Conservation (phyloP, 2,797 vertebrate genomes). For the Triplophysa bombifrons region DNA sequence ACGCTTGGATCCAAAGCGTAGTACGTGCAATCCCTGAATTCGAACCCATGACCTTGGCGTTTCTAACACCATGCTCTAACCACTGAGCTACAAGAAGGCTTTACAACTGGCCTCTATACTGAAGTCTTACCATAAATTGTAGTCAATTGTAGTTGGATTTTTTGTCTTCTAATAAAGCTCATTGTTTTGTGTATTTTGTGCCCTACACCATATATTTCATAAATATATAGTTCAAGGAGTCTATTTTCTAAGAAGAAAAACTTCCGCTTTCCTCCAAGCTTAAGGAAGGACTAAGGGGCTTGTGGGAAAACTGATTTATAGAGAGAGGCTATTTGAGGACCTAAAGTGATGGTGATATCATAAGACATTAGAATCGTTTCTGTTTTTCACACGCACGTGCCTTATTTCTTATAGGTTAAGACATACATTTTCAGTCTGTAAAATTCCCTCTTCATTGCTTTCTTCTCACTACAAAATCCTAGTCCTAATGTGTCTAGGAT, state of each 20-base stretch:
- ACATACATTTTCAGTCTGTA: not conserved
- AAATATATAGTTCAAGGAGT: conserved; percentile 1
- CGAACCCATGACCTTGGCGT: too few relatives aligned
- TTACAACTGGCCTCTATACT: too few relatives aligned
- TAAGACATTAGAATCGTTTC: conserved; percentile 68
- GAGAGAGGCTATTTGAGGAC: conserved; percentile 66
- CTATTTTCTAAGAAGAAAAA: conserved; percentile 39
- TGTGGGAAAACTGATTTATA: conserved; percentile 57
- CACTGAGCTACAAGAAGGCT: too few relatives aligned
- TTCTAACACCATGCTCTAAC: too few relatives aligned
- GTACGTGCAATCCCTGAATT: too few relatives aligned
- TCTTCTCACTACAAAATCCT: not conserved
- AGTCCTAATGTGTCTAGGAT: not conserved
- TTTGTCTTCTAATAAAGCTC: too few relatives aligned
- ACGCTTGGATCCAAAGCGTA: too few relatives aligned
- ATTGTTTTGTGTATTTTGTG: too few relatives aligned
- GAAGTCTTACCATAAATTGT: too few relatives aligned
- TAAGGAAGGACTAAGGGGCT: conserved; percentile 19
- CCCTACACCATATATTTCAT: not conserved
- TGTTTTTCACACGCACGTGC: conserved; percentile 74
- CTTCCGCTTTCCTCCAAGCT: conserved; percentile 68
- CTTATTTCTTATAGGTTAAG: conserved; percentile 56
- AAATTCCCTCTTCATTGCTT: not conserved
- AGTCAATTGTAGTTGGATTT: too few relatives aligned
- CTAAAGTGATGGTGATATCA: conserved; percentile 72